Evolutionary conservation across 37 sponge, comb jelly and placozoan species (phyloP).

Genomic region (Spongilla lacustris): DNA sequence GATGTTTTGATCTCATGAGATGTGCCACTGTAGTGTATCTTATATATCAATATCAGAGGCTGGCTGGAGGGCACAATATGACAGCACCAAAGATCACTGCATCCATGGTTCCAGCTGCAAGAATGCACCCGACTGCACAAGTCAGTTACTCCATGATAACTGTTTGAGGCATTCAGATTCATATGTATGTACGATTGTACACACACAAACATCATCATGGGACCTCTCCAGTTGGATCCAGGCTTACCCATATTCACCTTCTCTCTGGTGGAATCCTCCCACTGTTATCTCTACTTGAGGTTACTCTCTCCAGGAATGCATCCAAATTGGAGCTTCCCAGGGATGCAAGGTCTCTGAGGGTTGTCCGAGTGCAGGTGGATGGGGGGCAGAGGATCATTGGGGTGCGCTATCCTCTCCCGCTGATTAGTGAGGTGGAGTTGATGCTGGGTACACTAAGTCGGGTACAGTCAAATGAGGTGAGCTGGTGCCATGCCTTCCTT

Average conservation of each 20-base stretch:
- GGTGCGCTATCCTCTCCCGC: constrained; percentile 47
- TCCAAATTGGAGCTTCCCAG: constrained; percentile 43
- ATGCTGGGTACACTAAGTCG: not conserved
- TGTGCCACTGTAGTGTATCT: not conserved
- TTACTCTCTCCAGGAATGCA: constrained; percentile 21
- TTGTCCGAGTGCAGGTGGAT: constrained; percentile 60
- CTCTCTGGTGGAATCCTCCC: constrained; percentile 61
- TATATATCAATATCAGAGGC: constrained; percentile 15
- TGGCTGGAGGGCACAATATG: constrained; percentile 59
- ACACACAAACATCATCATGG: not conserved
- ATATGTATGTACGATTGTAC: not conserved
- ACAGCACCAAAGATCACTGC: constrained; percentile 52
- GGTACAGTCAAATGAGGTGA: not conserved
- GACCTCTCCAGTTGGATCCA: constrained; percentile 32
- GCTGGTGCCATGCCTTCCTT: not conserved
- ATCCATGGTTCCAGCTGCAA: constrained; percentile 67
- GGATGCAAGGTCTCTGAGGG: constrained; percentile 35
- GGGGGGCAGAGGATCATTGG: constrained; percentile 62
- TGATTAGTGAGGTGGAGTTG: constrained; percentile 26
- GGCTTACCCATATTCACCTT: constrained; percentile 52
- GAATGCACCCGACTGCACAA: constrained; percentile 11
- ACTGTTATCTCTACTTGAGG: constrained; percentile 58
- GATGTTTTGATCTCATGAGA: too few species aligned
- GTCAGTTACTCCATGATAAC: too few species aligned
- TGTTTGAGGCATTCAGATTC: not conserved